Conservation (phyloP, 2,113 vertebrate species). For the Pseudorasbora parva region DNA sequence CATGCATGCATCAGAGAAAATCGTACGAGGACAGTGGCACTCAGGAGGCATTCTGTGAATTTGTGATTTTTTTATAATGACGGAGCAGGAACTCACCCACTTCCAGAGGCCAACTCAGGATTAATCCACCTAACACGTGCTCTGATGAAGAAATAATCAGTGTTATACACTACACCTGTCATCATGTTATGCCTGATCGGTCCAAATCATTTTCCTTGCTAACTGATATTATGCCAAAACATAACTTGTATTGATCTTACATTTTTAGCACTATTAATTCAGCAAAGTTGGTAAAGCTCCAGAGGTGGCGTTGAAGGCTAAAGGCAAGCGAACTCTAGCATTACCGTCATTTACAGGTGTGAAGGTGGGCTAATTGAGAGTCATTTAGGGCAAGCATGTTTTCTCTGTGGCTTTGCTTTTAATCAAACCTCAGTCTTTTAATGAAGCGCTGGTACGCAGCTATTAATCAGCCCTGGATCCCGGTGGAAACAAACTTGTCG, state of each 20-base stretch:
- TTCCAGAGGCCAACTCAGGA: too few species aligned
- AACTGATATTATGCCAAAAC: neutral
- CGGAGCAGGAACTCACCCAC: too few species aligned
- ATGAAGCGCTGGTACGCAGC: conserved; percentile 38
- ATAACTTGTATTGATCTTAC: neutral
- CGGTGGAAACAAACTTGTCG: neutral
- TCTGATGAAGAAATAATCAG: too few species aligned
- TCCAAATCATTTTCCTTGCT: too few species aligned
- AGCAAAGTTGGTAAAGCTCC: neutral
- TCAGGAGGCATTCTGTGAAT: too few species aligned
- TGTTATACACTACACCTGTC: too few species aligned
- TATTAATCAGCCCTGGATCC: neutral
- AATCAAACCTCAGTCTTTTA: conserved; percentile 49
- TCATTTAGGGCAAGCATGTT: neutral
- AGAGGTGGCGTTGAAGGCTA: neutral
- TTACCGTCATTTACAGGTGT: conserved; percentile 41
- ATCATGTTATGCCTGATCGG: too few species aligned
- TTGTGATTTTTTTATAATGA: too few species aligned
- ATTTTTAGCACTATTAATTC: neutral
- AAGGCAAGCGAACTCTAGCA: conserved; percentile 5
- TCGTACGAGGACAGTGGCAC: too few species aligned
- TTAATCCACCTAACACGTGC: too few species aligned
- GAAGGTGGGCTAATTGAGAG: conserved; percentile 20
- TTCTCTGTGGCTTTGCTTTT: conserved; percentile 26
- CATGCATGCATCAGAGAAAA: too few species aligned